Evolutionary conservation across 2,888 invertebrate genomes (phyloP), one percentile per base, ranked within the genome.

Genomic region (Suillia variegata): DNA sequence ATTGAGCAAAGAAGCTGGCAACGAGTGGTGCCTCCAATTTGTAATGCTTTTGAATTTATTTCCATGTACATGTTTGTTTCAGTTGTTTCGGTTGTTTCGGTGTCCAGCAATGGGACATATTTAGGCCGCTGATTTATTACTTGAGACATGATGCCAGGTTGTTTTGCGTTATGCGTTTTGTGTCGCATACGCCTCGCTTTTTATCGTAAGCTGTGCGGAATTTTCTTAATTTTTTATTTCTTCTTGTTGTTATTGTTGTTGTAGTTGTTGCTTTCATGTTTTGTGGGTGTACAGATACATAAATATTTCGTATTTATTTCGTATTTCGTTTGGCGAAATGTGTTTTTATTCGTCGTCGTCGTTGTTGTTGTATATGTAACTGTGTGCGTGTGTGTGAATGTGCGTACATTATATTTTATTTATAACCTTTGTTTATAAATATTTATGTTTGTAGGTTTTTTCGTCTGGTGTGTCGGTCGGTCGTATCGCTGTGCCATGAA

Each of bases 101-200:
- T 13, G 49, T 52, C 38, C 18, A 17, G 4, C 33, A 33, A 13
- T 51, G 51, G 58, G 49, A 62, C 57, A 62, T 63, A 64, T 68
- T 64, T 65, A 63, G 62, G 58, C 65, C 62, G 66, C 69, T 76
- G 75, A 75, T 75, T 76, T 75, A 75, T 75, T 72, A 72, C 70
- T 70, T 70, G 67, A 73, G 75, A 73, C 76, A 68, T 73, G 22
- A 54, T 20, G 38, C 26, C 26, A 6, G 26, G 26, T 26, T 10
- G 26, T 26, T 6, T 26, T 26, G 38, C 38, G 38, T 38, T 38
- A 8, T 38, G 38, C n/a, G 26, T 26, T 6, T 38, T 38, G n/a
- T n/a, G n/a, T n/a, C n/a, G n/a, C n/a, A n/a, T n/a, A n/a, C n/a
- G n/a, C n/a, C n/a, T n/a, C n/a, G n/a, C n/a, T n/a, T n/a, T n/a